Base-by-base conservation (phyloP, 1,140 invertebrate genomes). In the Brachionus koreanus region DNA sequence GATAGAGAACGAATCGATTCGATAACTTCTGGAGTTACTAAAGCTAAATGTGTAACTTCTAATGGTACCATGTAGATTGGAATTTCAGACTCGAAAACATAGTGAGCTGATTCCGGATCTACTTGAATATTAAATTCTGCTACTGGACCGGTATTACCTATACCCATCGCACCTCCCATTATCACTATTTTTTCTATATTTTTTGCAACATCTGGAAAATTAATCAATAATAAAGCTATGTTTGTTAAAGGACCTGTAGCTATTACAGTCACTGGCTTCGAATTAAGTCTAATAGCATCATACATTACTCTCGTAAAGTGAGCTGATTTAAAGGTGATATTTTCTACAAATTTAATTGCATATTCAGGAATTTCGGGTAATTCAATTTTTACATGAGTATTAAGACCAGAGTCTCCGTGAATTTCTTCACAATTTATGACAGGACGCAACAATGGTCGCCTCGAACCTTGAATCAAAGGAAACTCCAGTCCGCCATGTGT, bases 31-130 rank as follows among this genome's bases (percentile, higher is more conserved):
- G 29, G 33, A n/a, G 61, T 82, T 16, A 67, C 79, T 29, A 65
- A 37, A 33, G 57, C 79, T 23, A 39, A 52, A 69, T 82, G 79
- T 19, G 79, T 82, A 23, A 82, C 57, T 25, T 82, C 79, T 65
- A 82, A 52, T 37, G 79, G 79, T 65, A 82, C 79, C 79, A 82
- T 82, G 16, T 65, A 65, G 43, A 82, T 25, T 33, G 79, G 79
- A 43, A 82, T 57, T 29, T 65, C 16, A n/a, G 79, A 65, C 35
- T 65, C 57, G 35, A 82, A 82, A 33, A 82, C 79, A 42, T 52
- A 52, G 23, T 65, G 61, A 67, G 79, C 79, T 0, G 79, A 61
- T 67, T 82, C 79, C 7, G 79, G 79, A 43, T 82, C 79, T 2
- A 65, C 57, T 37, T 65, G 57, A 67, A 82, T 67, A 69, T 82